Percentiles rank a stretch among this genome's conserved stretches.
Evolutionary conservation across 2,797 vertebrate species (phyloP).

Genomic region (Acanthurus leucopareius): DNA sequence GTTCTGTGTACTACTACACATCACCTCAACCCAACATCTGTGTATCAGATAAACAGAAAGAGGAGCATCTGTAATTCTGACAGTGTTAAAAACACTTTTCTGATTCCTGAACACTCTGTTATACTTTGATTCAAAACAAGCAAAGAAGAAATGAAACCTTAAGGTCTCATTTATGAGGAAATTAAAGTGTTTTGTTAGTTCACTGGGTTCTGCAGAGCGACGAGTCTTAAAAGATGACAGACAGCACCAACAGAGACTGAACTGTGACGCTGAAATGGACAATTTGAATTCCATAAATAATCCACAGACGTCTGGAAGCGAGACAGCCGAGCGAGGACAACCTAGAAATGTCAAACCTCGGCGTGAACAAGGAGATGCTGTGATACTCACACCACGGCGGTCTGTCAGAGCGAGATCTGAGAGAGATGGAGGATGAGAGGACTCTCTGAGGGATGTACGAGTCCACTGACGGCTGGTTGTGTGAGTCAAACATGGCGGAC

Average conservation of each 20-base stretch:
- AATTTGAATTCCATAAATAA: slow-evolving; percentile 38
- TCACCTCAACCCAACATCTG: too few species aligned
- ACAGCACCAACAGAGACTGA: not conserved
- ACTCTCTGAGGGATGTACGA: slow-evolving; percentile 91
- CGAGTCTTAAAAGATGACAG: not conserved
- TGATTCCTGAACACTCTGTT: too few species aligned
- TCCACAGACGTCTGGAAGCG: slow-evolving; percentile 22
- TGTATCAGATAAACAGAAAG: too few species aligned
- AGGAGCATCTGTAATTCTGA: too few species aligned
- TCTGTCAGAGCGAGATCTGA: slow-evolving; percentile 91
- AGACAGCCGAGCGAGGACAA: slow-evolving; percentile 6
- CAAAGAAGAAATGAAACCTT: not conserved
- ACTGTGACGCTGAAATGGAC: not conserved
- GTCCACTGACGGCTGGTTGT: slow-evolving; percentile 90
- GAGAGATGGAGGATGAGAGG: slow-evolving; percentile 88
- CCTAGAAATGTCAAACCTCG: slow-evolving; percentile 31
- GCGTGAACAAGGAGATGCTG: not conserved
- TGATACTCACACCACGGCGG: slow-evolving; percentile 97
- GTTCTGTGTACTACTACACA: too few species aligned
- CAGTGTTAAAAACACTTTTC: too few species aligned
- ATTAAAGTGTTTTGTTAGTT: not conserved
- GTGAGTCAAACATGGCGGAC: slow-evolving; percentile 90
- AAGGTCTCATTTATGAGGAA: not conserved
- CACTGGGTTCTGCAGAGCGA: not conserved
- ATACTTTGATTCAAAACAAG: too few species aligned